phyloP scores from a whole-genome alignment of 92 coral and sea anemone genomes.

The Parazoanthus swiftii region DNA sequence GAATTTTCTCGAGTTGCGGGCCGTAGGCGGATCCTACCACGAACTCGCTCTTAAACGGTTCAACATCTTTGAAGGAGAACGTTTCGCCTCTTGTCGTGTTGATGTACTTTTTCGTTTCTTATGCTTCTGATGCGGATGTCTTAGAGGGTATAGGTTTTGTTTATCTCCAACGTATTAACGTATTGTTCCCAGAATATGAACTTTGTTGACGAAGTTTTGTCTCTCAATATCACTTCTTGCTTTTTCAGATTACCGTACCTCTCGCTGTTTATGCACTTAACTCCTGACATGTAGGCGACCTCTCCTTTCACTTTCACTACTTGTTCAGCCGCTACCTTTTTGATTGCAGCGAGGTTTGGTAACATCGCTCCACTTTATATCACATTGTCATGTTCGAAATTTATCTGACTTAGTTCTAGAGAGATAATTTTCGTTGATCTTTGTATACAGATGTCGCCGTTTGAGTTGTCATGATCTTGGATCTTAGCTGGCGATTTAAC shows the following conservation, averaged over 20 bases:
- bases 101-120: conserved; percentile 29
- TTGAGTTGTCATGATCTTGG: conserved; percentile 12
- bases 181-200: conserved; percentile 33
- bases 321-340: conserved; percentile 38
- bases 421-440: conserved; percentile 24
- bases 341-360: conserved; percentile 33
- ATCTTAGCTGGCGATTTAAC: conserved; percentile 9
- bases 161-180: background rate
- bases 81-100: conserved; percentile 37
- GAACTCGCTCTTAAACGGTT: conserved; percentile 4
- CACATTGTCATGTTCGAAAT: conserved; percentile 19
- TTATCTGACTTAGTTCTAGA: conserved; percentile 24
- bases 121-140: conserved; percentile 27
- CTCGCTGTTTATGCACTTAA: conserved; percentile 25
- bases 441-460: conserved; percentile 24
- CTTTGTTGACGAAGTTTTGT: conserved; percentile 20
- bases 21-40: too few relatives aligned
- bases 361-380: conserved; percentile 27
- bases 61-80: conserved; percentile 10
- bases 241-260: conserved; percentile 27
- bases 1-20: too few relatives aligned
- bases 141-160: conserved; percentile 34
- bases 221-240: conserved; percentile 41
- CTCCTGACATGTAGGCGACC: conserved; percentile 30
- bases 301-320: conserved; percentile 35